Evolutionary conservation across 2,113 vertebrate species (phyloP).

Genomic region (Aphyosemion australe): DNA sequence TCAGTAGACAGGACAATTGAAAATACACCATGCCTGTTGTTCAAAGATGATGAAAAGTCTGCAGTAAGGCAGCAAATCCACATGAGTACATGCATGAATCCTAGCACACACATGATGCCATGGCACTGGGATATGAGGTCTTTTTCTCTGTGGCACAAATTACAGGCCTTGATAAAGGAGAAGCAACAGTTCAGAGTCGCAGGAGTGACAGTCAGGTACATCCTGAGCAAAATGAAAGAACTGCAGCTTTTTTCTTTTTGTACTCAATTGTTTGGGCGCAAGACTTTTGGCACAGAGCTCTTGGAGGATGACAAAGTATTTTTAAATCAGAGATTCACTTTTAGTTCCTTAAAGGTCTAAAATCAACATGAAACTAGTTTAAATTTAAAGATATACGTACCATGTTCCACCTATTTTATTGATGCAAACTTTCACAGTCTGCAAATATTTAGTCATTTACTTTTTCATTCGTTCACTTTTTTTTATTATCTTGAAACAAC

Average conservation of each 20-base stretch:
- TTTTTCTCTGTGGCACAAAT: constrained; percentile 39
- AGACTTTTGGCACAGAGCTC: constrained; percentile 58
- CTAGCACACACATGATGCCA: constrained; percentile 46
- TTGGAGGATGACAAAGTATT: constrained; percentile 56
- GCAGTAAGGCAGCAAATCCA: constrained; percentile 37
- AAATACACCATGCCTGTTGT: constrained; percentile 43
- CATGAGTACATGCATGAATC: constrained; percentile 51
- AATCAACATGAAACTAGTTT: too few species aligned
- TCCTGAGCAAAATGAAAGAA: constrained; percentile 42
- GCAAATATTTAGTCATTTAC: too few species aligned
- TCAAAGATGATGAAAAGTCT: constrained; percentile 52
- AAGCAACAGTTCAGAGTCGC: constrained; percentile 48
- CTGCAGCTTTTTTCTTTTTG: constrained; percentile 29
- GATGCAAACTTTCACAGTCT: too few species aligned
- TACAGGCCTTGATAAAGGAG: constrained; percentile 48
- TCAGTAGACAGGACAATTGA: constrained; percentile 23
- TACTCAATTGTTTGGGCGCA: constrained; percentile 48
- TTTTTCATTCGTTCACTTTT: too few species aligned
- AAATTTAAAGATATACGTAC: too few species aligned
- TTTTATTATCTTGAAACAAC: too few species aligned
- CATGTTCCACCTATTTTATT: too few species aligned
- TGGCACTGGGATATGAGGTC: constrained; percentile 16
- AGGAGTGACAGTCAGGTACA: constrained; percentile 53
- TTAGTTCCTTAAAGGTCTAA: too few species aligned
- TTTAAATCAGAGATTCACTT: background rate